phyloP scores from a whole-genome alignment of 1,140 invertebrate genomes.

The Hormaphis cornu region DNA sequence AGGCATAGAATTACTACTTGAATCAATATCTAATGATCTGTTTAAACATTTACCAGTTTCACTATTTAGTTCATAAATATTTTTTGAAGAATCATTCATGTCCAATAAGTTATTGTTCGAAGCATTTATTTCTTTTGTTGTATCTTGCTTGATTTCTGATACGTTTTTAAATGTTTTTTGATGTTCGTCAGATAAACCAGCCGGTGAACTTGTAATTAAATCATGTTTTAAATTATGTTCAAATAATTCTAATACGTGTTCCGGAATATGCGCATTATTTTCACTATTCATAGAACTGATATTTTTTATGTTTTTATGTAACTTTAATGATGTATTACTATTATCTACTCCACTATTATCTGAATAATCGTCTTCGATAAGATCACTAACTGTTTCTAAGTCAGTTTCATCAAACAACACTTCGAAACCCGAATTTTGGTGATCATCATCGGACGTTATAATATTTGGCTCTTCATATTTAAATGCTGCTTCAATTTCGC shows the following conservation, averaged over 20 bases:
- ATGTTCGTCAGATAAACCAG: not conserved
- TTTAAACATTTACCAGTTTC: not conserved
- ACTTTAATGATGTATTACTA: not conserved
- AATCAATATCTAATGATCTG: not conserved
- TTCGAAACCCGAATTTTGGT: not conserved
- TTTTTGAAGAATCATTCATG: not conserved
- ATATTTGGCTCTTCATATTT: constrained; percentile 36
- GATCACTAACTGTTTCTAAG: not conserved
- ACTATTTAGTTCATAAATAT: not conserved
- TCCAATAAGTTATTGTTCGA: too few relatives aligned
- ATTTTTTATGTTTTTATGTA: not conserved
- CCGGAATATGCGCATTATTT: not conserved
- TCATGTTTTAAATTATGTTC: not conserved
- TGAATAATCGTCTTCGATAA: not conserved
- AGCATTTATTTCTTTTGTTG: not conserved
- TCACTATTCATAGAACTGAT: not conserved
- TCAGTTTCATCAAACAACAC: constrained; percentile 5
- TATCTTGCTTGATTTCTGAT: not conserved
- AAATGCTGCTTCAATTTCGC: constrained; percentile 36
- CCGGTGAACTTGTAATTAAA: not conserved
- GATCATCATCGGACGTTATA: constrained; percentile 13
- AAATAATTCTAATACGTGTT: not conserved
- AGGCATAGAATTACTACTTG: not conserved
- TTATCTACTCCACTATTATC: not conserved
- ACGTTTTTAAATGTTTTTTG: not conserved